These are phyloP conservation scores for Lichenostomus cassidix DNA, from an alignment of 2,113 vertebrate genomes.

Conservation along the genomic window DNA sequence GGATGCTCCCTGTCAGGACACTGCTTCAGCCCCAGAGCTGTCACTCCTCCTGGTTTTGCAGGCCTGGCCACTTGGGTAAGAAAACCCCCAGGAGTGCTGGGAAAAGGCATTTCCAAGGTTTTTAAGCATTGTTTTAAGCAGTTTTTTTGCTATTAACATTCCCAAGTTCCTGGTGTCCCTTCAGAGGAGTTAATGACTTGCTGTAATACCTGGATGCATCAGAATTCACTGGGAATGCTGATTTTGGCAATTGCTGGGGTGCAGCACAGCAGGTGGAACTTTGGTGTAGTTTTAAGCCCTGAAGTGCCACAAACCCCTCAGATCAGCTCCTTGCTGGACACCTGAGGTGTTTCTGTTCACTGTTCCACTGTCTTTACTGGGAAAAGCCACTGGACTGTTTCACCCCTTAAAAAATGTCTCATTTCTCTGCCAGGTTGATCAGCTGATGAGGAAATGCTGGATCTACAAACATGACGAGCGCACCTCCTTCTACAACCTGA, in stretches of 20 bases:
- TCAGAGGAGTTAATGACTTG: neutral
- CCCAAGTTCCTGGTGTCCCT: accelerated
- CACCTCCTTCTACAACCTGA: constrained; percentile 87
- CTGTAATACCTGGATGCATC: neutral
- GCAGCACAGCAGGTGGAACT: neutral
- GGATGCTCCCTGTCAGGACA: neutral
- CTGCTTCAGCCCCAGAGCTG: neutral
- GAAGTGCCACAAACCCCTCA: no score
- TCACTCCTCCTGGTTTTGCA: accelerated
- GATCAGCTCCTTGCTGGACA: neutral
- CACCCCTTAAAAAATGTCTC: accelerated
- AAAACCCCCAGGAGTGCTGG: neutral
- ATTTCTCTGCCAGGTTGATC: constrained; percentile 80
- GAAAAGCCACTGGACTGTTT: no score
- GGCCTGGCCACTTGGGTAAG: neutral
- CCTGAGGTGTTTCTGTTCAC: accelerated
- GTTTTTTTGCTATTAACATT: accelerated
- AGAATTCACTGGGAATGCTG: neutral
- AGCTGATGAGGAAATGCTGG: constrained; percentile 93
- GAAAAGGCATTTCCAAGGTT: neutral
- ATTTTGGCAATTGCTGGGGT: neutral
- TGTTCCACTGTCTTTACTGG: accelerated
- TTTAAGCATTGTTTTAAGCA: neutral
- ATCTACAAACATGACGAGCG: constrained; percentile 82
- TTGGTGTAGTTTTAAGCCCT: neutral